A percentile compares a stretch with the other conserved stretches of the same genome.
Evolutionary conservation across 2,113 vertebrate genomes (phyloP).

Genomic region (Agapornis roseicollis): DNA sequence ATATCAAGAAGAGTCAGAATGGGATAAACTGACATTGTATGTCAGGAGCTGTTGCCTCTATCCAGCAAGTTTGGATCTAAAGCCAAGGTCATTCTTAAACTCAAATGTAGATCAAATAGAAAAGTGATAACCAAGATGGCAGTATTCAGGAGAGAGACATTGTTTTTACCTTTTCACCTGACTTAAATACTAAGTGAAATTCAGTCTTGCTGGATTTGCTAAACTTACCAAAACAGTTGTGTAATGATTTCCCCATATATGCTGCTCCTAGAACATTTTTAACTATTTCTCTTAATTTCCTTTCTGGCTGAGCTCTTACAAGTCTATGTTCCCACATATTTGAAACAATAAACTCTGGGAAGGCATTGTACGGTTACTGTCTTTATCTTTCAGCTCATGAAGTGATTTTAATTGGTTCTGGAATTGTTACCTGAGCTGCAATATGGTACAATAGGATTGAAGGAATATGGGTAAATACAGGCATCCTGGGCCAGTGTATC

Average conservation of each 20-base stretch:
- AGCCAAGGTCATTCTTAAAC: not conserved
- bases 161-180: not conserved
- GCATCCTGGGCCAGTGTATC: not conserved
- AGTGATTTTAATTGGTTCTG: not conserved
- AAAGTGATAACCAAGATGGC: not conserved
- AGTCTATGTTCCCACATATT: not conserved
- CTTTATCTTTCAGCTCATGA: not conserved
- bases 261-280: not conserved
- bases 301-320: not conserved
- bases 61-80: not conserved
- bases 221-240: not conserved
- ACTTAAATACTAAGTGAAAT: not conserved
- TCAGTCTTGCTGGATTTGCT: not conserved
- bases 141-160: not conserved
- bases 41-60: not conserved
- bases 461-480: not conserved
- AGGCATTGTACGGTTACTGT: not conserved
- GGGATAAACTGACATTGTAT: not conserved
- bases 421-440: not conserved
- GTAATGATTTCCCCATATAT: not conserved
- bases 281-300: not conserved
- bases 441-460: not conserved
- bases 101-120: not conserved
- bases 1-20: not conserved
- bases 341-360: not conserved